Evolutionary conservation across 1,140 invertebrate genomes (phyloP), one percentile per base, ranked within the genome.

Genomic region (Hycleus phaleratus): DNA sequence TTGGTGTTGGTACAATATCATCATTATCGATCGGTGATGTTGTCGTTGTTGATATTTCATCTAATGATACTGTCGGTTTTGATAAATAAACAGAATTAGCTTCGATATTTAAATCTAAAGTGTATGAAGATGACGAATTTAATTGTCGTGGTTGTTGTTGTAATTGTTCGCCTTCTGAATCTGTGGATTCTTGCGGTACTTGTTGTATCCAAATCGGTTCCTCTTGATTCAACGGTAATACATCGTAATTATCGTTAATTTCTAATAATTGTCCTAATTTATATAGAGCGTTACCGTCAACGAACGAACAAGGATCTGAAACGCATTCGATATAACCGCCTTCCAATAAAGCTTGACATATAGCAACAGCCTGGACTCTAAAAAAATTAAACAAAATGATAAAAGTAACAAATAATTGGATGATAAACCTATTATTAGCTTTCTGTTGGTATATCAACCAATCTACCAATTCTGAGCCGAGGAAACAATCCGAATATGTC

Each of bases 341-440:
- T 73, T 89, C 85, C 2, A 94, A 68, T 9, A 95, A 74, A 10
- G 87, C 85, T 76, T 94, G 90, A 12, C 90, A 90, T 62, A 94
- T 83, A 6, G 83, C 82, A 32, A 81, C 78, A 6, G 88, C 91
- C 77, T 93, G 90, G 8, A 84, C 76, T 68, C 90, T 91, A 67
- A 62, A 74, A 72, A 18, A 51, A 42, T 9, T 25, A 54, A 18
- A 52, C 26, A 7, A 39, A 39, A 39, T 39, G 4, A 4, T 32
- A 32, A 32, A 5, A 32, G 4, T 9, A 53, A 18, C 1, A 3
- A 51, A 26, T 11, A 82, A 72, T 46, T 69, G 32, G 32, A 32
- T 32, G 1, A 32, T 7, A 74, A 74, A 80, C 73, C 77, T 71
- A 12, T 59, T 71, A 54, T 68, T 73, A 26, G 84, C 84, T 73